phyloP scores from a whole-genome alignment of 2,797 vertebrate genomes.

The Schizopygopsis pylzovi region DNA sequence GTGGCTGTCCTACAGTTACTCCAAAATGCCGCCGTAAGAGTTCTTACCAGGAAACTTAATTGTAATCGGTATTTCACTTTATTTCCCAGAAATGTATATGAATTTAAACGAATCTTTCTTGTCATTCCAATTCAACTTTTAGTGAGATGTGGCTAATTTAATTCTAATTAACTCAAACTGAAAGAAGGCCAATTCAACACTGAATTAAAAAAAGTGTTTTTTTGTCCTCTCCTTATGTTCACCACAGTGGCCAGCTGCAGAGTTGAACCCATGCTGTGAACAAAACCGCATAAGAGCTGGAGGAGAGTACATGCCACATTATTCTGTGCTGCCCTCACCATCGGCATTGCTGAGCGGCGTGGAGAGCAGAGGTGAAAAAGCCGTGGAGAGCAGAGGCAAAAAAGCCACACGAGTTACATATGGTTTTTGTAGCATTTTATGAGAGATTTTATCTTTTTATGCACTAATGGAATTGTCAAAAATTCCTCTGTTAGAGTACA shows the following conservation, averaged over 20 bases:
- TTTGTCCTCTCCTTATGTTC: not conserved
- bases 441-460: not conserved
- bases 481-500: not conserved
- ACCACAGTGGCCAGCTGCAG: not conserved
- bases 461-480: not conserved
- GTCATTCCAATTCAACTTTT: not conserved
- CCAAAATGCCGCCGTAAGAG: not conserved
- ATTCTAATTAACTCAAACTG: not conserved
- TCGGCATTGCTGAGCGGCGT: not conserved
- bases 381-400: not conserved
- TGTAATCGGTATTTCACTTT: not conserved
- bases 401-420: conserved; percentile 1
- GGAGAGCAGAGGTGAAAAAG: conserved; percentile 1
- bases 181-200: not conserved
- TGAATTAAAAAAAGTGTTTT: too few relatives aligned
- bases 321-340: conserved; percentile 23
- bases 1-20: not conserved
- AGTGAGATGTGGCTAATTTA: not conserved
- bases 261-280: not conserved
- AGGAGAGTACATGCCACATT: not conserved
- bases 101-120: not conserved
- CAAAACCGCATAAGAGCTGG: conserved; percentile 8
- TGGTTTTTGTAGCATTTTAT: not conserved
- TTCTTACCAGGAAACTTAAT: not conserved
- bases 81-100: not conserved